A percentile compares a stretch with the other conserved stretches of the same genome.
These are phyloP conservation scores for Ceratoteleas bidentatus DNA, from an alignment of 1,140 invertebrate genomes.

Conservation along the genomic window DNA sequence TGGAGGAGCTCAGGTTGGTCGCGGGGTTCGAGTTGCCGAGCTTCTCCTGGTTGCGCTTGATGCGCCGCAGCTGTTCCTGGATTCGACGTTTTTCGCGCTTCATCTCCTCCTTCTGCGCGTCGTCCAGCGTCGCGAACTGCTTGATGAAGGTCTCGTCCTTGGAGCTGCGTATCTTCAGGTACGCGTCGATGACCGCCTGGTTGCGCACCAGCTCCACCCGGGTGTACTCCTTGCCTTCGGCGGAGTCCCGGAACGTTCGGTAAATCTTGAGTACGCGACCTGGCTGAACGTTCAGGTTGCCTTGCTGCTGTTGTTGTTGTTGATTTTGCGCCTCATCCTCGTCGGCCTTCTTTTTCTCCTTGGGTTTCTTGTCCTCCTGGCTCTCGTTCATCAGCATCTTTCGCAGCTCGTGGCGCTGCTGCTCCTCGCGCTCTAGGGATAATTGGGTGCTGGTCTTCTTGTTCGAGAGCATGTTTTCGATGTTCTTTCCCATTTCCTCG, in stretches of 20 bases:
- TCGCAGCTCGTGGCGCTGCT: conserved; percentile 95
- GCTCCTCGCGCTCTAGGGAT: conserved; percentile 96
- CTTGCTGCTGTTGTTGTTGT: conserved; percentile 48
- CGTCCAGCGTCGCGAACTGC: conserved; percentile 94
- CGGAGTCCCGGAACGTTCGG: conserved; percentile 92
- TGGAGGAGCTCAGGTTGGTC: conserved; percentile 12
- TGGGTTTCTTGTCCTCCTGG: conserved; percentile 85
- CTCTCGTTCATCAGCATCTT: conserved; percentile 94
- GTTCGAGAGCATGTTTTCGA: conserved; percentile 98
- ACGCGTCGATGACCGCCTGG: conserved; percentile 81
- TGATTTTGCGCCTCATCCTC: conserved; percentile 82
- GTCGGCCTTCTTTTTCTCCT: conserved; percentile 82
- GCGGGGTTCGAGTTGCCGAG: conserved; percentile 78
- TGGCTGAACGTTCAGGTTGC: conserved; percentile 72
- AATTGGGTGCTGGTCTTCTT: conserved; percentile 97
- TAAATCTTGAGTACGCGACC: conserved; percentile 95
- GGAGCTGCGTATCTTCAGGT: conserved; percentile 96
- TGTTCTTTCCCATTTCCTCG: conserved; percentile 99
- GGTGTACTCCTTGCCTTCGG: conserved; percentile 95
- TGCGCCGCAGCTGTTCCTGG: conserved; percentile 97
- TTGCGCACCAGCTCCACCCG: conserved; percentile 97
- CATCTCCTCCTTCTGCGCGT: conserved; percentile 97
- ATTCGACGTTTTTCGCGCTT: conserved; percentile 97
- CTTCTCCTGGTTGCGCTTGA: conserved; percentile 95
- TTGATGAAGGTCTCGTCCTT: conserved; percentile 97